A percentile compares a stretch with the other conserved stretches of the same genome.
Conservation (phyloP, 1,140 invertebrate genomes). For the Odontomachus brunneus region DNA sequence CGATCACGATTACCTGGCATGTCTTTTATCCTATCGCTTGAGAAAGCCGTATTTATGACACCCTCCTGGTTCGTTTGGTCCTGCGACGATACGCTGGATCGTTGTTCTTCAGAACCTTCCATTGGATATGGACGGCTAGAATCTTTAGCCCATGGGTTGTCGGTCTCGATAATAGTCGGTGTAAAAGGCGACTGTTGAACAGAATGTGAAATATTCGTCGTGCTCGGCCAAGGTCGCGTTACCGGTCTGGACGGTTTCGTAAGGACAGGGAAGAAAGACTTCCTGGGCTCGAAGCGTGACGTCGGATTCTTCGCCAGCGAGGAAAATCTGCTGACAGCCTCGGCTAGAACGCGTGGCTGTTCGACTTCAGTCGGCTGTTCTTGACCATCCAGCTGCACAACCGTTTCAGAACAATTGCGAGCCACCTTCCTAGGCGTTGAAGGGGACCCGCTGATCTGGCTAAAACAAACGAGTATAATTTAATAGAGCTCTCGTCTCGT, state of each 20-base stretch:
- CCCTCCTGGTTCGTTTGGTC: conserved; percentile 42
- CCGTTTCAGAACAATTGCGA: conserved; percentile 80
- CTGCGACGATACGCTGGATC: conserved; percentile 27
- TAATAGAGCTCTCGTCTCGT: conserved; percentile 65
- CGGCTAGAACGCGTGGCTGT: conserved; percentile 68
- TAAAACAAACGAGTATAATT: conserved; percentile 83
- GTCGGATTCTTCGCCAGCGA: conserved; percentile 64
- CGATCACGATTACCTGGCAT: background rate
- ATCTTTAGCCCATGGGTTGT: conserved; percentile 30
- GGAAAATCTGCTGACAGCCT: conserved; percentile 78
- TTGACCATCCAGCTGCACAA: conserved; percentile 80
- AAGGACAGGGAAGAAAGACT: conserved; percentile 74
- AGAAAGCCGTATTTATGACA: conserved; percentile 71
- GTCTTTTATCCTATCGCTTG: background rate
- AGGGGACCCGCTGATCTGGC: conserved; percentile 82
- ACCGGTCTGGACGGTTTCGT: conserved; percentile 71
- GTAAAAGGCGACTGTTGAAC: background rate
- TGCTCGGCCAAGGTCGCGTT: conserved; percentile 81
- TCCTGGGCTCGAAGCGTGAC: conserved; percentile 73
- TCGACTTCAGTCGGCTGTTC: conserved; percentile 70
- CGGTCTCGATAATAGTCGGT: background rate
- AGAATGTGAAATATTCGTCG: conserved; percentile 73
- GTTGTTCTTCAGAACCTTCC: background rate
- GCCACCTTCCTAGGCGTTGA: conserved; percentile 76
- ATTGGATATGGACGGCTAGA: background rate